These are phyloP conservation scores for Paelopatides confundens DNA, from an alignment of 53 echinoderm and acorn worm species.

Conservation along the genomic window DNA sequence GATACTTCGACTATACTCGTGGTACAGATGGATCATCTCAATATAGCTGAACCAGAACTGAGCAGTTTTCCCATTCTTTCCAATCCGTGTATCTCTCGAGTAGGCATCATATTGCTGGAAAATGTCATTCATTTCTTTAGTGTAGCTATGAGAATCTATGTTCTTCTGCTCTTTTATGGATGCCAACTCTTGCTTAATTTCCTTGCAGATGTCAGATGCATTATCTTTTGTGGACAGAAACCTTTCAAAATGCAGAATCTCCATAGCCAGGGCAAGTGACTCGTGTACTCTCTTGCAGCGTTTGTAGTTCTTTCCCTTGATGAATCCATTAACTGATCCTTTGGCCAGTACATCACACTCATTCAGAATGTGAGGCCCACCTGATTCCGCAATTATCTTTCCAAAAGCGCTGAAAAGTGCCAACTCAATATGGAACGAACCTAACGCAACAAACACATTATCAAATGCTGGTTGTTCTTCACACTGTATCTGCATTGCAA, in stretches of 20 bases:
- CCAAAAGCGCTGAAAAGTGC: conserved; percentile 21
- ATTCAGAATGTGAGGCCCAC: conserved; percentile 26
- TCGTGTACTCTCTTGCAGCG: conserved; percentile 28
- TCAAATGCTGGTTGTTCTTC: conserved; percentile 42
- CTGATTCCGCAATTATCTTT: conserved; percentile 7
- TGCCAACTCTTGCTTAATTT: background rate
- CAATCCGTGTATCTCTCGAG: conserved; percentile 4
- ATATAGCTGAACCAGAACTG: conserved; percentile 41
- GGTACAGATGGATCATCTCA: conserved; percentile 26
- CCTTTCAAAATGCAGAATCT: conserved; percentile 16
- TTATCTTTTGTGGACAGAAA: background rate
- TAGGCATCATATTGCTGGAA: conserved; percentile 11
- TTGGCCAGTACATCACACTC: conserved; percentile 22
- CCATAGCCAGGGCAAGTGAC: conserved; percentile 11
- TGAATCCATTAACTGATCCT: conserved; percentile 25
- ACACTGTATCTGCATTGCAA: conserved; percentile 27
- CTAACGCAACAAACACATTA: conserved; percentile 30
- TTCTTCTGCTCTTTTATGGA: background rate
- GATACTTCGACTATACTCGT: conserved; percentile 33
- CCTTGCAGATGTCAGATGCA: background rate
- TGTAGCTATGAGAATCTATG: conserved; percentile 6
- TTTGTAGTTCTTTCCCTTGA: conserved; percentile 28
- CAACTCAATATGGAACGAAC: conserved; percentile 33
- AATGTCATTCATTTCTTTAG: conserved; percentile 12
- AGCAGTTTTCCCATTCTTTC: conserved; percentile 23